These are phyloP conservation scores for Brachionus manjavacas DNA, from an alignment of 1,140 invertebrate species.

Conservation along the genomic window DNA sequence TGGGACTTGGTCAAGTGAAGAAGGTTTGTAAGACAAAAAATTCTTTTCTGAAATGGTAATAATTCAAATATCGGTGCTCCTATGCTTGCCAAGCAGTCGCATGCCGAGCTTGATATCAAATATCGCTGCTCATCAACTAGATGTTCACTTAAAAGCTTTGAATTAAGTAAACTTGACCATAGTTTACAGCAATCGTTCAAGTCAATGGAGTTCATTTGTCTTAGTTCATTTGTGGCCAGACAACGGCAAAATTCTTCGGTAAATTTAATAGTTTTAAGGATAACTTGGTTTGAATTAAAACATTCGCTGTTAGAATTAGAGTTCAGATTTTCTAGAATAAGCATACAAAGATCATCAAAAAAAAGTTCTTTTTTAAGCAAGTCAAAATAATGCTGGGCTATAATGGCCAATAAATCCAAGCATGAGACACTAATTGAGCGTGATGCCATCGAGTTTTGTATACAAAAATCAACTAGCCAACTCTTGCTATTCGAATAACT, in stretches of 20 bases:
- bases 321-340: constrained; percentile 27
- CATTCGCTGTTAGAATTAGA: not conserved
- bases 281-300: not conserved
- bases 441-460: not conserved
- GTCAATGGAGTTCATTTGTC: constrained; percentile 30
- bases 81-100: constrained; percentile 34
- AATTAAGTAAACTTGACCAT: constrained; percentile 17
- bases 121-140: constrained; percentile 31
- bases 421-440: not conserved
- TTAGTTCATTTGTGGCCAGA: constrained; percentile 19
- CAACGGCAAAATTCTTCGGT: constrained; percentile 30
- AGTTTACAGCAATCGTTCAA: constrained; percentile 42
- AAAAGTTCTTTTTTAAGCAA: constrained; percentile 18
- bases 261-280: constrained; percentile 14
- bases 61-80: constrained; percentile 26
- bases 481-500: not conserved
- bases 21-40: constrained; percentile 36
- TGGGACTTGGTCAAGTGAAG: constrained; percentile 39
- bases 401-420: not conserved
- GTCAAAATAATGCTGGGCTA: constrained; percentile 20
- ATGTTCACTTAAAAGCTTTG: constrained; percentile 9
- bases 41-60: constrained; percentile 27
- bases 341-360: not conserved
- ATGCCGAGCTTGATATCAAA: constrained; percentile 22
- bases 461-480: constrained; percentile 33